Evolutionary conservation across 2,888 invertebrate genomes (phyloP), one percentile per base, ranked within the genome.

Genomic region (Autographa gamma): DNA sequence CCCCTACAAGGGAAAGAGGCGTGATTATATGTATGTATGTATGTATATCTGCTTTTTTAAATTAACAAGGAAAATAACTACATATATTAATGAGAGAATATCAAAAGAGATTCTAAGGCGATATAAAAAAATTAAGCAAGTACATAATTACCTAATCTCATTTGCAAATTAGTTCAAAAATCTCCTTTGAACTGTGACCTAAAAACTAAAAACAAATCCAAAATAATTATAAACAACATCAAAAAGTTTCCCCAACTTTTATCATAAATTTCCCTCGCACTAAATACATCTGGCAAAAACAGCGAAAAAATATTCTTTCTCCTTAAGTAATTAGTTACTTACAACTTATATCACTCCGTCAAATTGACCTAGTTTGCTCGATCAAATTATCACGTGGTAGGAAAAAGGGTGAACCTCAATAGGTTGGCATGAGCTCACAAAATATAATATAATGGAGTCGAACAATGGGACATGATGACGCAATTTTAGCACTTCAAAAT

Each of bases 381-480:
- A 56, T 56, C 54, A 56, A 56, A 25, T 56, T 25, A 56, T 56
- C 54, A 56, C 54, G 11, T 56, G 25, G 43, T 25, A 56, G 3
- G 18, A 13, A 54, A 19, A 19, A 54, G 54, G 54, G 19, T 19
- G 48, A n/a, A n/a, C 1, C 4, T 0, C 13, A 25, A 13, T 19
- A 48, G 43, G 11, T 18, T 56, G 11, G 13, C 19, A 56, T 19
- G n/a, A 16, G 48, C 48, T 48, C 14, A 54, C 18, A 19, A 19
- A 13, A 25, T 56, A 4, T 56, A 56, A 4, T 4, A 56, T 19
- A 56, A 56, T 25, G 54, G 25, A 25, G 0, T 14, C 1, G 5
- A 11, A 56, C 54, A 56, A 56, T 56, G 11, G 9, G 19, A 54
- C 18, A 54, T 54, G 18, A 54, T 11, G 19, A 0, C 11, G 54